Base-by-base conservation (phyloP, 2,797 vertebrate genomes). In the Atherinosoma microstoma region DNA sequence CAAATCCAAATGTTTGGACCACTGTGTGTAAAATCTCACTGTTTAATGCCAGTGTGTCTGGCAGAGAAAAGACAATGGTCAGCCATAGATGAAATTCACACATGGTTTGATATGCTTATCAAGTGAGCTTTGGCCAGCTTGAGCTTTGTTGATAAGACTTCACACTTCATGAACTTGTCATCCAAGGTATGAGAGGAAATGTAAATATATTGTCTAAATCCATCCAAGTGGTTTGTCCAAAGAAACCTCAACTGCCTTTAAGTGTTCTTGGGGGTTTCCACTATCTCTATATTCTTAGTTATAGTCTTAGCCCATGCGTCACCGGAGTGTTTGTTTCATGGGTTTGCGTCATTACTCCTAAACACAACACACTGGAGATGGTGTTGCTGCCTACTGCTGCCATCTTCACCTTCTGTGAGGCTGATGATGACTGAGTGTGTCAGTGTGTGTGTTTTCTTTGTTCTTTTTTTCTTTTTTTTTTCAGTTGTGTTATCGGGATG, bases 351-450 rank as follows among this genome's bases (percentile, higher is more conserved):
- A 74, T 78, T 73, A 60, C 75, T 87, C 79, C 58, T 36, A 47
- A 47, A 56, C 63, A 29, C 30, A 70, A 36, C 73, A 61, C 70
- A 54, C 56, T 54, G 34, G 62, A 63, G 75, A 80, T 84, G 22
- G 63, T 78, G 78, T 82, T 81, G 12, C 84, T 54, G 73, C 78
- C 72, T 74, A 42, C 75, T 85, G 75, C 62, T 64, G 22, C 78
- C 53, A 73, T 79, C 73, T 42, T 84, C 75, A 56, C 79, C 70
- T 71, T 72, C 84, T 78, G 84, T 66, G 66, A 24, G 30, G 32
- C 29, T 24, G 67, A 70, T 63, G 66, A 70, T 61, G 75, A 80
- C 68, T 64, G 63, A 45, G 30, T 38, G 57, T 40, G 22, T 67
- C 1, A 27, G 61, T 30, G 22, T 72, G 10, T 66, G 58, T 27